Percentiles rank a stretch among this genome's conserved stretches.
Evolutionary conservation across 2,888 invertebrate species (phyloP).

Genomic region (Ditula angustiorana): DNA sequence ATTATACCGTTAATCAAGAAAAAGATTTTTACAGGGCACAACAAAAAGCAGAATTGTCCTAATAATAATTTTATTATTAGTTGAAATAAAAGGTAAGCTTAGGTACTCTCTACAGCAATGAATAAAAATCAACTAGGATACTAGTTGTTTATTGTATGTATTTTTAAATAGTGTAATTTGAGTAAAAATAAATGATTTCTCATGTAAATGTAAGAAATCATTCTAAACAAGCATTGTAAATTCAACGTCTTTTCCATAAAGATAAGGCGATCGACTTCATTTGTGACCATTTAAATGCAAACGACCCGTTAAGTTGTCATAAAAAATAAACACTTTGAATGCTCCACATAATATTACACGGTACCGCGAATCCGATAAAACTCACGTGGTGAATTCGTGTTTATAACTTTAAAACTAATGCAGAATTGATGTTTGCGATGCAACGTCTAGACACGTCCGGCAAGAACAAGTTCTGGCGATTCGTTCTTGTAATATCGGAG

Average conservation of each 20-base stretch:
- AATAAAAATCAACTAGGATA: too few relatives aligned
- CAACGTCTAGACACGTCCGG: constrained; percentile 74
- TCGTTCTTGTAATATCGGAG: constrained; percentile 83
- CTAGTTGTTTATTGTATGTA: not conserved
- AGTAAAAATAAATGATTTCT: not conserved
- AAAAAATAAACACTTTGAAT: constrained; percentile 31
- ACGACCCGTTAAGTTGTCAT: constrained; percentile 9
- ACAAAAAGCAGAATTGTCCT: not conserved
- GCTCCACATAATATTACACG: constrained; percentile 42
- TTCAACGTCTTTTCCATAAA: constrained; percentile 20
- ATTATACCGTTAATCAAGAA: constrained; percentile 26
- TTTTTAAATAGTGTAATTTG: too few relatives aligned
- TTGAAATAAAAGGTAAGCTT: not conserved
- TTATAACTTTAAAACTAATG: constrained; percentile 51
- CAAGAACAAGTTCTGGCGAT: constrained; percentile 77
- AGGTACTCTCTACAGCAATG: not conserved
- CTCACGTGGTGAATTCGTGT: constrained; percentile 48
- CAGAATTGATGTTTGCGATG: constrained; percentile 74
- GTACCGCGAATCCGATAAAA: constrained; percentile 44
- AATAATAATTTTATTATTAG: not conserved
- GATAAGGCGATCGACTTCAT: constrained; percentile 18
- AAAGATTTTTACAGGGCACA: not conserved
- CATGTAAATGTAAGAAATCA: not conserved
- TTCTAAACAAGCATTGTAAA: constrained; percentile 3
- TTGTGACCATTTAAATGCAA: constrained; percentile 13